phyloP scores from a whole-genome alignment of 2,888 invertebrate species.

The Acronicta aceris region DNA sequence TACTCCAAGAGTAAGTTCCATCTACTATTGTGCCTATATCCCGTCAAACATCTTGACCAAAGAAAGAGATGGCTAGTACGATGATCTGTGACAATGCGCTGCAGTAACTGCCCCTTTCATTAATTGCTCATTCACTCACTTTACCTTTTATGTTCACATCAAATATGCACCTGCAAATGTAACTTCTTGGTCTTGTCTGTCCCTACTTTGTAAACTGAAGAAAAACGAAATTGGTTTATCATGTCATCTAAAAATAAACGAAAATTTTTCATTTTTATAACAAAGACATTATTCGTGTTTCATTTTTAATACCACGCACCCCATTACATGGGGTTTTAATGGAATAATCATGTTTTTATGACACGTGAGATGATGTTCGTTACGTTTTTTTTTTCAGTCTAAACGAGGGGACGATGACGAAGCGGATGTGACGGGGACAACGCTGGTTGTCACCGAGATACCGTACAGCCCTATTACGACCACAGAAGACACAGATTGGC shows the following conservation, averaged over 20 bases:
- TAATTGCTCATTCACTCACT: too few species aligned
- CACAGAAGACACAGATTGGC: slow-evolving; percentile 83
- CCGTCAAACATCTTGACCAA: too few species aligned
- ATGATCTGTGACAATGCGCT: too few species aligned
- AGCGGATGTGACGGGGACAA: slow-evolving; percentile 57
- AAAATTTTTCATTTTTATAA: not conserved
- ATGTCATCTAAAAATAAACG: not conserved
- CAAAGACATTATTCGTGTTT: slow-evolving; percentile 12
- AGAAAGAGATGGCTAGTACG: too few species aligned
- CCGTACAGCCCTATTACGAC: slow-evolving; percentile 78
- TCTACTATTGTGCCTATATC: too few species aligned
- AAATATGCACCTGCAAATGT: not conserved
- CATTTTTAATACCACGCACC: slow-evolving; percentile 4
- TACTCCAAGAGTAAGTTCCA: slow-evolving; percentile 67
- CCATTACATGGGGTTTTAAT: slow-evolving; percentile 19
- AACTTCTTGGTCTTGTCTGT: not conserved
- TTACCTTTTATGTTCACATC: not conserved
- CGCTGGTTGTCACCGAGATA: slow-evolving; percentile 76
- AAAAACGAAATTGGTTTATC: slow-evolving; percentile 1
- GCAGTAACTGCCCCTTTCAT: too few species aligned
- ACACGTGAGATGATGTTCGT: slow-evolving; percentile 35
- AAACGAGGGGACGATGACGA: slow-evolving; percentile 71
- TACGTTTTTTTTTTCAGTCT: slow-evolving; percentile 63
- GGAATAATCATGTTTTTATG: slow-evolving; percentile 39
- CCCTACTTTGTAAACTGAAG: not conserved